These are phyloP conservation scores for Ginglymostoma cirratum DNA, from an alignment of 2,113 vertebrate genomes.

Conservation along the genomic window DNA sequence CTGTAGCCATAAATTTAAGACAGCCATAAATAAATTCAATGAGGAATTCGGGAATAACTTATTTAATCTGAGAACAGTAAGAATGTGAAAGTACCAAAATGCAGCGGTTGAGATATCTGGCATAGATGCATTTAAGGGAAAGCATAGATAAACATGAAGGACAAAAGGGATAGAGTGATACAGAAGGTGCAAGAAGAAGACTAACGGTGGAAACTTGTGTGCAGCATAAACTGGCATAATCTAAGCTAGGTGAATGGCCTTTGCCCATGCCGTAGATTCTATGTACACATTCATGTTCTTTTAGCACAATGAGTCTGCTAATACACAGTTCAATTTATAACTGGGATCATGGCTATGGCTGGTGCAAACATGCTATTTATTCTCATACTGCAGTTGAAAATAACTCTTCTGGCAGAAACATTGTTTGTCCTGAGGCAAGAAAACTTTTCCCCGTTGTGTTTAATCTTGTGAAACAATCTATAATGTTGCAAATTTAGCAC, in stretches of 20 bases:
- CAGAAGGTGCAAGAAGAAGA: not conserved
- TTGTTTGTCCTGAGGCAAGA: not conserved
- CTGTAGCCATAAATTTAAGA: not conserved
- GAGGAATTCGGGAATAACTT: not conserved
- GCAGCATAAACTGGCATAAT: not conserved
- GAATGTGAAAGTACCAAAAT: not conserved
- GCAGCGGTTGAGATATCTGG: not conserved
- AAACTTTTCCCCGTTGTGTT: not conserved
- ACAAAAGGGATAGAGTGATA: not conserved
- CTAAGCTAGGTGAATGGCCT: not conserved
- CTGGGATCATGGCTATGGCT: not conserved
- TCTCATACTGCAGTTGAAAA: not conserved
- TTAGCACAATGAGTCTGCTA: not conserved
- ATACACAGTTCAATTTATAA: not conserved
- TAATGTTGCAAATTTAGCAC: conserved; percentile 6
- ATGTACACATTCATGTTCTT: not conserved
- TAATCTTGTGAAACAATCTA: not conserved
- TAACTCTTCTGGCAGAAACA: not conserved
- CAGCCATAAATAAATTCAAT: not conserved
- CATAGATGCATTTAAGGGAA: not conserved
- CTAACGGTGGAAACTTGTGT: not conserved
- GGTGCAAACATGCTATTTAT: not conserved
- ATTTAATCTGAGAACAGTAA: not conserved
- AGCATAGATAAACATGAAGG: not conserved
- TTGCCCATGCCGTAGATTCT: not conserved